Evolutionary conservation across 2,888 invertebrate genomes (phyloP), one percentile per base, ranked within the genome.

Genomic region (Drosophila parthenogenetica): DNA sequence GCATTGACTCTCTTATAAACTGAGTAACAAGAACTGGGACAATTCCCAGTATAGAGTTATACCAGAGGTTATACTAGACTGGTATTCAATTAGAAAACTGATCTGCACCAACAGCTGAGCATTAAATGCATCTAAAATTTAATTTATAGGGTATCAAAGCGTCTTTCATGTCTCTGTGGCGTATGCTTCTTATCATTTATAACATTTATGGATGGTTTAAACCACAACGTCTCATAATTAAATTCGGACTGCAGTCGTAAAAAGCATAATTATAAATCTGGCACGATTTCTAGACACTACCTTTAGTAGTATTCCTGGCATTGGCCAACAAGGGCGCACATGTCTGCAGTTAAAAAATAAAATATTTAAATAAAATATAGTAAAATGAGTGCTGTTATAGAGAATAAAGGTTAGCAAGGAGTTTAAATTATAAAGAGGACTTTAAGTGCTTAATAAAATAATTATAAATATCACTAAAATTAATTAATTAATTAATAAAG

Each of bases 381-480:
- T 32, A 22, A 8, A 53, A 57, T 57, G 57, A 57, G 45, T 46
- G 45, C 25, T 13, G 37, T 46, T 16, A 37, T 22, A 37, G 35
- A 35, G 8, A 22, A 37, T 37, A 57, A 57, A 57, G 57, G 57
- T 57, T 16, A 13, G 16, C 1, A 29, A 17, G 5, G 22, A 22
- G 22, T 22, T 22, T 22, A 22, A 22, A 1, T 22, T 5, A 5
- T 5, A 22, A 5, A 22, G 5, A 22, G 5, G 5, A 22, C 5
- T 5, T 5, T 1, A 22, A 22, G 22, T 22, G 22, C 22, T 22
- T 22, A 22, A 22, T 5, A 22, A 22, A 22, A 22, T 22, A 1
- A 5, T 22, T 22, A 22, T 22, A 5, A 5, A 22, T 5, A 22
- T 5, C 5, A 22, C 5, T 5, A 5, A 22, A 22, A 22, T 22